A percentile compares a stretch with the other conserved stretches of the same genome.
Evolutionary conservation across 2,797 vertebrate species (phyloP).

Genomic region (Pelodytes ibericus): DNA sequence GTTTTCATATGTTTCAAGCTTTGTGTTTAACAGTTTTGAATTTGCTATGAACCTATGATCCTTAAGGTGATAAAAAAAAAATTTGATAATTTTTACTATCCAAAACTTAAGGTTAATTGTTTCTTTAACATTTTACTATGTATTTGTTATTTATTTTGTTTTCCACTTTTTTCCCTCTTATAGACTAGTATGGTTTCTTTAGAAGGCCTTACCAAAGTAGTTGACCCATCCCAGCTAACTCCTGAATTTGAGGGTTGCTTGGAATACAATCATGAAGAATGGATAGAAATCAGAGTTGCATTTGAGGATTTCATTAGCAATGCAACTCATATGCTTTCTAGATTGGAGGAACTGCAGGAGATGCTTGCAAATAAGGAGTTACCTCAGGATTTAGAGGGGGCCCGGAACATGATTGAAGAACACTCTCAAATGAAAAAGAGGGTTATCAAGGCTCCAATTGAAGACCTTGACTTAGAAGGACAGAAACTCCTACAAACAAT

Average conservation of each 20-base stretch:
- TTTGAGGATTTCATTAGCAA: constrained; percentile 97
- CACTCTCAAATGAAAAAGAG: constrained; percentile 95
- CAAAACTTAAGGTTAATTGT: too few relatives aligned
- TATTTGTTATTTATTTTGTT: neutral
- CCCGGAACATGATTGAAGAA: constrained; percentile 94
- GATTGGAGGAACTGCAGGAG: constrained; percentile 97
- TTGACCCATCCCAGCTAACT: constrained; percentile 97
- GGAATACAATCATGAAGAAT: constrained; percentile 98
- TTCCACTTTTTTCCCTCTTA: constrained; percentile 31
- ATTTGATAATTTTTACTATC: too few relatives aligned
- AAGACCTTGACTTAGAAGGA: constrained; percentile 95
- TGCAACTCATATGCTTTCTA: constrained; percentile 90
- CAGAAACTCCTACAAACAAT: constrained; percentile 93
- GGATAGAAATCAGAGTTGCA: constrained; percentile 97
- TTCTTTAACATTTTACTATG: too few relatives aligned
- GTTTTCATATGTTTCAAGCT: too few relatives aligned
- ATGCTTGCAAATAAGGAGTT: constrained; percentile 93
- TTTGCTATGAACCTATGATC: too few relatives aligned
- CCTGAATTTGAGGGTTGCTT: constrained; percentile 96
- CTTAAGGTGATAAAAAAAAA: too few relatives aligned
- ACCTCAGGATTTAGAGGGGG: constrained; percentile 94
- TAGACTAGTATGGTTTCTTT: constrained; percentile 98
- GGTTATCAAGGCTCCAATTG: constrained; percentile 95
- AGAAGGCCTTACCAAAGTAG: constrained; percentile 97
- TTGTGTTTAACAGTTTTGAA: too few relatives aligned